Evolutionary conservation across 2,113 vertebrate species (phyloP).

Genomic region (Cariama cristata): DNA sequence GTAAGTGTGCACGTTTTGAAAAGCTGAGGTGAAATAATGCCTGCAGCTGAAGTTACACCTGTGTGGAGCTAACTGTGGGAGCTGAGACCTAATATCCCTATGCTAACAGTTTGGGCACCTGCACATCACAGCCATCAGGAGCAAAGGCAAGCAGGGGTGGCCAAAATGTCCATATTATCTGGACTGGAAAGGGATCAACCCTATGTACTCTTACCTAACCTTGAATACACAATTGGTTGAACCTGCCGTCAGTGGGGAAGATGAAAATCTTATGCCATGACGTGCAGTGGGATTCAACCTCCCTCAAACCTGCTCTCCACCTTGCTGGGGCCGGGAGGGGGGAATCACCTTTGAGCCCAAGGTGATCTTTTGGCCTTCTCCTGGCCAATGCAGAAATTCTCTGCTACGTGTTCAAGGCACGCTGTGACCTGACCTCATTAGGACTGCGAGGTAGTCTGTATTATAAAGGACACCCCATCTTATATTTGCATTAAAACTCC

Average conservation of each 20-base stretch:
- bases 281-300: background rate
- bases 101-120: background rate
- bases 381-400: background rate
- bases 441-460: background rate
- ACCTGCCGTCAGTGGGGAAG: background rate
- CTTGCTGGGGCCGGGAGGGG: accelerated
- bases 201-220: background rate
- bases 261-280: background rate
- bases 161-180: background rate
- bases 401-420: background rate
- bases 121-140: background rate
- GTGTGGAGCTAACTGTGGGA: background rate
- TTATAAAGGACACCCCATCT: background rate
- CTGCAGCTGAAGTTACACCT: background rate
- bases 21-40: background rate
- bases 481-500: background rate
- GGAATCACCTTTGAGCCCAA: background rate
- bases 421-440: accelerated
- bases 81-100: background rate
- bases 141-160: background rate
- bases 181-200: background rate
- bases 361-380: background rate
- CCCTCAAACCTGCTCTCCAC: background rate
- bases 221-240: background rate
- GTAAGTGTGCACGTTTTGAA: background rate